A percentile compares a stretch with the other conserved stretches of the same genome.
Evolutionary conservation across 2,888 invertebrate species (phyloP).

Genomic region (Diaphora mendica): DNA sequence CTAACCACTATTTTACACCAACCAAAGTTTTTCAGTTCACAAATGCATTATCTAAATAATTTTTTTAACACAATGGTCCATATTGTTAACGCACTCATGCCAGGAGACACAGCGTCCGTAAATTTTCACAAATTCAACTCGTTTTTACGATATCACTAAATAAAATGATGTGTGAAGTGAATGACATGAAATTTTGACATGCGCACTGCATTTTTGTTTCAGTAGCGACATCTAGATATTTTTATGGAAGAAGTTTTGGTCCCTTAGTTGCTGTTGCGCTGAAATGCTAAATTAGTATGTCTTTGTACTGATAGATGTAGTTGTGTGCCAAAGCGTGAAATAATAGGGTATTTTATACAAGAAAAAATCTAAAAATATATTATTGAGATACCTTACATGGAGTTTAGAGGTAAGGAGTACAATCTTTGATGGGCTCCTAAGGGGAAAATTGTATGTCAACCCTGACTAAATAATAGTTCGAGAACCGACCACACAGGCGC

Average conservation of each 20-base stretch:
- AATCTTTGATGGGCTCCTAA: too few relatives aligned
- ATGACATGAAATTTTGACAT: constrained; percentile 84
- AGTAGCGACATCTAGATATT: constrained; percentile 61
- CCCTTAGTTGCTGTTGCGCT: not conserved
- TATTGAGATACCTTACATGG: too few relatives aligned
- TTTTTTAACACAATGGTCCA: constrained; percentile 65
- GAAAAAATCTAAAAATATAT: too few relatives aligned
- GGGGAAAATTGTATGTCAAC: too few relatives aligned
- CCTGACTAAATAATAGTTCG: too few relatives aligned
- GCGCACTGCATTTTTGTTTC: constrained; percentile 71
- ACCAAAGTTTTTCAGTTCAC: constrained; percentile 57
- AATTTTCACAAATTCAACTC: constrained; percentile 76
- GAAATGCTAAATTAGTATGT: constrained; percentile 15
- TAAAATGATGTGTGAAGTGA: constrained; percentile 71
- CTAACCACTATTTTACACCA: constrained; percentile 57
- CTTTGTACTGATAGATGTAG: constrained; percentile 37
- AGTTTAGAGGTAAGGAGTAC: too few relatives aligned
- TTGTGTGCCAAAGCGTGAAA: not conserved
- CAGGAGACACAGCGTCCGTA: constrained; percentile 67
- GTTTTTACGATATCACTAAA: constrained; percentile 78
- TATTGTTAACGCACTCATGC: constrained; percentile 64
- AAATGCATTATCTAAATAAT: constrained; percentile 57
- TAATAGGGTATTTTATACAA: too few relatives aligned
- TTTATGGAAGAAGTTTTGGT: constrained; percentile 1
- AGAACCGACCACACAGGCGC: too few relatives aligned